Conservation (phyloP, 2,113 vertebrate genomes). For the Dromiciops gliroides region DNA sequence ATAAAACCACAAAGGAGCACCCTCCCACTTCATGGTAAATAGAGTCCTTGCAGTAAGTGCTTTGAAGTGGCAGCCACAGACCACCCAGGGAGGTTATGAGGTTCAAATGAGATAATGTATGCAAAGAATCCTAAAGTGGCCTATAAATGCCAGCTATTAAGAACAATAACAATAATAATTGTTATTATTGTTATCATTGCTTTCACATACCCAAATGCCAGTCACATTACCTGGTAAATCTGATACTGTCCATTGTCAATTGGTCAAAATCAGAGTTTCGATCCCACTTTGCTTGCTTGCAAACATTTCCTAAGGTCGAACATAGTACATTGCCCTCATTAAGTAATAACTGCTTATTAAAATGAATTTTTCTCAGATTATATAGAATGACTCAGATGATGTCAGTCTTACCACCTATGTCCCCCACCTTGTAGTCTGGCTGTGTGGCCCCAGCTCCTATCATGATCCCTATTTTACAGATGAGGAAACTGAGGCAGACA, state of each 20-base stretch:
- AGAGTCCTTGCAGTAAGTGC: neutral
- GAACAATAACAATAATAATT: neutral
- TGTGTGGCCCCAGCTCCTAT: too few relatives aligned
- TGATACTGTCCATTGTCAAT: neutral
- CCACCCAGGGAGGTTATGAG: neutral
- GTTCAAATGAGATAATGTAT: neutral
- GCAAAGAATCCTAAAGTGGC: neutral
- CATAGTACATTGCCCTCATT: too few relatives aligned
- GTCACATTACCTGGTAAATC: neutral
- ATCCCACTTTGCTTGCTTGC: neutral
- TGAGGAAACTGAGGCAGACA: too few relatives aligned
- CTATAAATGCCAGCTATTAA: neutral
- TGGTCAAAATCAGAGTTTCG: neutral
- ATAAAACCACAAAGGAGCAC: neutral
- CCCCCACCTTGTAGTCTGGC: too few relatives aligned
- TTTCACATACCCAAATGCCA: neutral
- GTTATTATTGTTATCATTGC: neutral
- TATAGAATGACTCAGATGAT: too few relatives aligned
- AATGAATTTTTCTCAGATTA: too few relatives aligned
- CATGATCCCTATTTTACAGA: too few relatives aligned
- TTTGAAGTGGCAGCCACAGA: neutral
- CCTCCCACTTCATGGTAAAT: neutral
- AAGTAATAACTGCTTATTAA: too few relatives aligned
- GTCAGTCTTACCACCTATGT: too few relatives aligned
- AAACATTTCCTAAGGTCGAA: too few relatives aligned